Conservation (phyloP, 2,113 vertebrate genomes). For the Bujurquina vittata region DNA sequence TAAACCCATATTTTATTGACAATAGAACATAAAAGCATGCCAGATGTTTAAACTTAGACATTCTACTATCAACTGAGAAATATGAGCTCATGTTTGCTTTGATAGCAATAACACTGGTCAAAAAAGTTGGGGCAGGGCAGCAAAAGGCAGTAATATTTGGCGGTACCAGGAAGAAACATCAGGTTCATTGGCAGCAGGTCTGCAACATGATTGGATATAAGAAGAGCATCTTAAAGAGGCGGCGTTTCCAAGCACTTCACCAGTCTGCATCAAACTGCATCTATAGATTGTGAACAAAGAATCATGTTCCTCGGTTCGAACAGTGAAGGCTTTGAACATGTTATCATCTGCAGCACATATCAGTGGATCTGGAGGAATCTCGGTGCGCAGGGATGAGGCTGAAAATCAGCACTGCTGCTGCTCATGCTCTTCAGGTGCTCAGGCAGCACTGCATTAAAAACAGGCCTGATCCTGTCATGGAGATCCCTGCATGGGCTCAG, state of each 20-base stretch:
- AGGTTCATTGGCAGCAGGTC: not conserved
- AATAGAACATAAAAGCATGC: too few relatives aligned
- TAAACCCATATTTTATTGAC: not conserved
- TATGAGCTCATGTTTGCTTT: not conserved
- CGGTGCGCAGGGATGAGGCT: too few relatives aligned
- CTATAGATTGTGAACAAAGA: not conserved
- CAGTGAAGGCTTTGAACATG: not conserved
- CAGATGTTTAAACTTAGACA: rapidly evolving
- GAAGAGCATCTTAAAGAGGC: not conserved
- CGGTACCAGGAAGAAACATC: not conserved
- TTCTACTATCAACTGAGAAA: not conserved
- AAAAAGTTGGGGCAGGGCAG: not conserved
- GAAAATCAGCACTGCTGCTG: too few relatives aligned
- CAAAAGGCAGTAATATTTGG: not conserved
- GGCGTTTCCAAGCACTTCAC: not conserved
- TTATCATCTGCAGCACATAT: not conserved
- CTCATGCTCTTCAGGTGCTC: too few relatives aligned
- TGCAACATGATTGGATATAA: not conserved
- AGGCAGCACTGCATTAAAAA: too few relatives aligned
- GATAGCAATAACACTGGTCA: not conserved
- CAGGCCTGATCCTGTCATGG: not conserved
- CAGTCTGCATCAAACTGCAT: not conserved
- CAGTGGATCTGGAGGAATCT: too few relatives aligned
- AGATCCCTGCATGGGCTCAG: too few relatives aligned
- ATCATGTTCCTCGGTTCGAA: not conserved